Base-by-base conservation (phyloP, 2,797 vertebrate genomes). In the Steatocranus sp. region DNA sequence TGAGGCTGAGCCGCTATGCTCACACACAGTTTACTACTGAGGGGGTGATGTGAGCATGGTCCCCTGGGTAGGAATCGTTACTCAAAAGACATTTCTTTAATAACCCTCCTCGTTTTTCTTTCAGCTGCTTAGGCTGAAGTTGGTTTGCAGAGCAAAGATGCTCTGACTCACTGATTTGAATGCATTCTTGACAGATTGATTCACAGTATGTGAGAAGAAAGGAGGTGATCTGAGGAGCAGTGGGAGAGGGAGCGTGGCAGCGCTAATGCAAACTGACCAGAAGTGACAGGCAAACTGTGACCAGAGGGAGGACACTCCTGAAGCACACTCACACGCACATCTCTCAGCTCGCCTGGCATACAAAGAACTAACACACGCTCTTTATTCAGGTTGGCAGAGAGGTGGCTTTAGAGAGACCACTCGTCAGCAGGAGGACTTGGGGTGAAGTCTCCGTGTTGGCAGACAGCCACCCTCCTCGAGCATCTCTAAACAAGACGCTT, bases 211-310 rank as follows among this genome's bases (percentile, higher is more conserved):
- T 50, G 85, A 80, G 74, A 81, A 76, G 83, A 84, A 81, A 83
- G 81, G 83, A 89, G 87, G 82, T 91, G 85, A 89, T 83, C 75
- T 73, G 80, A 82, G 77, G 82, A 92, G 68, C 84, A 78, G 73
- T 78, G 88, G 86, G 91, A 90, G 82, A 78, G 7, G 36, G 49
- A 86, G 86, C 86, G 88, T 82, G 84, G 80, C 83, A 78, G 86
- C 3, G 68, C 85, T 87, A 86, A 92, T 90, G 88, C 83, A 92
- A 92, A 90, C 76, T 92, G 93, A 94, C 92, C 90, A 90, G 85
- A 89, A 89, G 89, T 91, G 90, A 86, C 85, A 88, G 81, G 78
- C 85, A 91, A 92, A 89, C 91, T 92, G 93, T 86, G 91, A 91
- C 87, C 88, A 88, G 83, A 90, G 89, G 87, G 85, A 81, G 81